Conservation (phyloP, 2,797 vertebrate genomes). For the Crocodylus rhombifer region DNA sequence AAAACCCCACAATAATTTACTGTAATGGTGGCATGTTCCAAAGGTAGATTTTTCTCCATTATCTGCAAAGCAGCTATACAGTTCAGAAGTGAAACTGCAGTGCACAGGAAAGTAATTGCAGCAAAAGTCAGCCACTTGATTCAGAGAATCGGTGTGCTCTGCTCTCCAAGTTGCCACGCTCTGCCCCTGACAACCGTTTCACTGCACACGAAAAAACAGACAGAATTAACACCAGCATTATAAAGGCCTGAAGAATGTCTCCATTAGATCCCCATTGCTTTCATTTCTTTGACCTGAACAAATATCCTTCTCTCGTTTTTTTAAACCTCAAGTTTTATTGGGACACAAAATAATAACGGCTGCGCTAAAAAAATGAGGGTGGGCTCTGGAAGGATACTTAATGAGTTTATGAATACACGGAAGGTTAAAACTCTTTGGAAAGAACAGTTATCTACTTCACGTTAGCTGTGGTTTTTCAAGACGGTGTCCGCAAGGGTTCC, state of each 20-base stretch:
- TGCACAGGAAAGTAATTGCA: background rate
- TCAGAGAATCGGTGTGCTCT: background rate
- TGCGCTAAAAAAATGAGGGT: rapidly evolving
- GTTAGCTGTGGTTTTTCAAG: background rate
- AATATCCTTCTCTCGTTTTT: background rate
- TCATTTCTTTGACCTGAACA: background rate
- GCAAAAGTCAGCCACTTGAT: background rate
- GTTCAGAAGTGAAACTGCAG: background rate
- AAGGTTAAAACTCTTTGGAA: background rate
- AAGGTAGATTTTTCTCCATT: background rate
- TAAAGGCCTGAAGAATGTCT: background rate
- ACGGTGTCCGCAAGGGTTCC: background rate
- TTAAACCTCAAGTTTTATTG: background rate
- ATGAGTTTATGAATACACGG: background rate
- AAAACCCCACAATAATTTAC: background rate
- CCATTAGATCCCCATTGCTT: background rate
- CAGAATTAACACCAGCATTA: background rate
- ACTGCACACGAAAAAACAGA: background rate
- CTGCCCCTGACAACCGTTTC: background rate
- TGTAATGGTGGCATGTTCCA: background rate
- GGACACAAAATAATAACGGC: background rate
- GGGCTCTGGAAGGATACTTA: background rate
- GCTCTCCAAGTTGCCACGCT: background rate
- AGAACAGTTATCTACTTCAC: background rate
- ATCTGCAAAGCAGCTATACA: background rate